A percentile compares a stretch with the other conserved stretches of the same genome.
Conservation (phyloP, 2,888 invertebrate genomes). For the Encarsia formosa region DNA sequence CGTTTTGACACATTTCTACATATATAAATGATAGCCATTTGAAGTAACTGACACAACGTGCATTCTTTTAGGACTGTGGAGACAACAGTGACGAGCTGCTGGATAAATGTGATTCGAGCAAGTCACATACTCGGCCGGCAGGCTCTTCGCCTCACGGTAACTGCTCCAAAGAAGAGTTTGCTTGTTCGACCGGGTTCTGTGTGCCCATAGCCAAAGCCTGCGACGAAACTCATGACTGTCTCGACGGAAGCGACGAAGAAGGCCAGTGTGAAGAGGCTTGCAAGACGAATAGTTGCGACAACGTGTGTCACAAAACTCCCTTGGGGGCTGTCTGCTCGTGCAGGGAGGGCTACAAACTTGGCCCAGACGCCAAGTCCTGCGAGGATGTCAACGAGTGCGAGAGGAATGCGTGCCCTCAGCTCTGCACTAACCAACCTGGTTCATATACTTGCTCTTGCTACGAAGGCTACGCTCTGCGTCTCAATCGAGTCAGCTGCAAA, state of each 20-base stretch:
- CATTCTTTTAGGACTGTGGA: too few relatives aligned
- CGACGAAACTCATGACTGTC: conserved; percentile 62
- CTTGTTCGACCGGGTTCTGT: conserved; percentile 63
- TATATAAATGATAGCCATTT: too few relatives aligned
- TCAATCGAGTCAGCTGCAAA: conserved; percentile 66
- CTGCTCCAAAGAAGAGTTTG: conserved; percentile 50
- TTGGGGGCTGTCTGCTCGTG: conserved; percentile 66
- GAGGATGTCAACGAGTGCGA: conserved; percentile 71
- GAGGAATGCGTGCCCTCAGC: conserved; percentile 62
- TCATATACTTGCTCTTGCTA: conserved; percentile 60
- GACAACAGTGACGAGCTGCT: conserved; percentile 11
- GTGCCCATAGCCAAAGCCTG: conserved; percentile 63
- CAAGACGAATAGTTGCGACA: conserved; percentile 54
- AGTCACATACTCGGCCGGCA: background rate
- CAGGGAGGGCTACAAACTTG: conserved; percentile 57
- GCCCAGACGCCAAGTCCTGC: conserved; percentile 57
- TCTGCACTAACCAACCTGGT: conserved; percentile 58
- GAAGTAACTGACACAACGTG: too few relatives aligned
- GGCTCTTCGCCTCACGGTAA: conserved; percentile 22
- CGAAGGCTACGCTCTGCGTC: conserved; percentile 59
- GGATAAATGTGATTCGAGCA: background rate
- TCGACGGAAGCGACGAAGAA: conserved; percentile 68
- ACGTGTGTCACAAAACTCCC: conserved; percentile 63
- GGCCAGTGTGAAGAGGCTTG: conserved; percentile 58
- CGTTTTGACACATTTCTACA: too few relatives aligned